A percentile compares a stretch with the other conserved stretches of the same genome.
These are phyloP conservation scores for Heliconius cydno DNA, from an alignment of 2,888 invertebrate genomes.

Conservation along the genomic window DNA sequence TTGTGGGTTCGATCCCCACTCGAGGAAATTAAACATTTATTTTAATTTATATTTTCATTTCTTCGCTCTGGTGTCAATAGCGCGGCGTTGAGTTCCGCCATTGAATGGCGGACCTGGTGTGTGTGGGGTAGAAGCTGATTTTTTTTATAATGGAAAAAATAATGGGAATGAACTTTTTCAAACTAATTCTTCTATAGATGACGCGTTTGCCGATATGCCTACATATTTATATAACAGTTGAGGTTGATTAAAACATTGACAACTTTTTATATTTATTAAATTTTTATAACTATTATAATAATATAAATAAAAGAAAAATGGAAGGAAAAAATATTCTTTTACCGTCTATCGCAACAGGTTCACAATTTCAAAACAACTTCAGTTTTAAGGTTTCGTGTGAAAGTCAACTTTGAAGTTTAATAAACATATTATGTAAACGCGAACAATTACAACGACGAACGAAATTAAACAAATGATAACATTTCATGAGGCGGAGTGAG, in stretches of 20 bases:
- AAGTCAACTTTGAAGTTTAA: constrained; percentile 55
- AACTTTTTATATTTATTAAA: constrained; percentile 51
- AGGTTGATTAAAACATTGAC: constrained; percentile 8
- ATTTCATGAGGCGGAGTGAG: constrained; percentile 40
- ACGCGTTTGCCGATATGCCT: neutral
- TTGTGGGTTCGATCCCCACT: no score
- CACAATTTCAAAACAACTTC: constrained; percentile 59
- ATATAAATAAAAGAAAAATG: constrained; percentile 44
- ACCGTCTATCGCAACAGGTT: constrained; percentile 47
- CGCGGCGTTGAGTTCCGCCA: no score
- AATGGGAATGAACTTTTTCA: no score
- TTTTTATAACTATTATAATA: constrained; percentile 31
- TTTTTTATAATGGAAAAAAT: neutral
- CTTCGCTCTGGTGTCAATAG: no score
- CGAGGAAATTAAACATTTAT: no score
- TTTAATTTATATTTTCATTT: no score
- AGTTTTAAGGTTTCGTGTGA: constrained; percentile 59
- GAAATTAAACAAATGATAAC: constrained; percentile 53
- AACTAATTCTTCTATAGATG: neutral
- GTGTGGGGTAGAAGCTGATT: no score
- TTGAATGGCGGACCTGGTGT: no score
- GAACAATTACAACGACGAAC: constrained; percentile 49
- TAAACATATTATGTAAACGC: constrained; percentile 54
- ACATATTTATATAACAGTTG: neutral
- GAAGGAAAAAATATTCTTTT: constrained; percentile 18